Percentiles rank a stretch among this genome's conserved stretches.
Conservation (phyloP, 2,888 invertebrate species). For the Andrena chrysosceles region DNA sequence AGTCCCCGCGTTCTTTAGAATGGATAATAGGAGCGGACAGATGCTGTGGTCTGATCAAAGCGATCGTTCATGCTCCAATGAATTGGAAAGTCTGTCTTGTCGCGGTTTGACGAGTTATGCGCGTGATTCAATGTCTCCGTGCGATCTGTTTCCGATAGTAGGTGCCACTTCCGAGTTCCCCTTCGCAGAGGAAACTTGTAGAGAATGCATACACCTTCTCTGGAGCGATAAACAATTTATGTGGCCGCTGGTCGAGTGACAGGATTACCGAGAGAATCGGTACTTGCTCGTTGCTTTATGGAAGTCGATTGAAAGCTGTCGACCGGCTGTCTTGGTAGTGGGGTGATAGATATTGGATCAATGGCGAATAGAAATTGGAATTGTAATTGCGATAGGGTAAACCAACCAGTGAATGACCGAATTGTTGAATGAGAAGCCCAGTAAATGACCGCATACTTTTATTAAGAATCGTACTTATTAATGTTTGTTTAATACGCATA, state of each 20-base stretch:
- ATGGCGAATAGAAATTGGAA: too few relatives aligned
- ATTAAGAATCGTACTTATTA: too few relatives aligned
- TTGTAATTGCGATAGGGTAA: too few relatives aligned
- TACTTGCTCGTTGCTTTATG: constrained; percentile 4
- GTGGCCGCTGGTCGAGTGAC: background rate
- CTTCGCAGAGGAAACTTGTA: background rate
- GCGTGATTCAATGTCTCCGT: constrained; percentile 5
- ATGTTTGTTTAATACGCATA: too few relatives aligned
- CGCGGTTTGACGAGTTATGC: constrained; percentile 16
- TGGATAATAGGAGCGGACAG: background rate
- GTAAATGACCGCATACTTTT: too few relatives aligned
- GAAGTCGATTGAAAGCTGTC: background rate
- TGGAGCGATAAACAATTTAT: background rate
- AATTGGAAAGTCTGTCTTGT: constrained; percentile 34
- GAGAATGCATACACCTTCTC: background rate
- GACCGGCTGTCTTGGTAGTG: background rate
- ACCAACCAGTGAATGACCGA: too few relatives aligned
- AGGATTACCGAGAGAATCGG: background rate
- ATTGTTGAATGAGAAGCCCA: too few relatives aligned
- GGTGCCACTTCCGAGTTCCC: background rate
- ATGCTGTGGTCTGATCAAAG: background rate
- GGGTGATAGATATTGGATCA: too few relatives aligned
- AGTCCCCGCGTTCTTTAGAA: background rate
- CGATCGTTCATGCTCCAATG: constrained; percentile 10
- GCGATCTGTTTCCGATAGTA: background rate